These are phyloP conservation scores for Coelinius sp. DNA, from an alignment of 2,888 invertebrate genomes.

Conservation along the genomic window DNA sequence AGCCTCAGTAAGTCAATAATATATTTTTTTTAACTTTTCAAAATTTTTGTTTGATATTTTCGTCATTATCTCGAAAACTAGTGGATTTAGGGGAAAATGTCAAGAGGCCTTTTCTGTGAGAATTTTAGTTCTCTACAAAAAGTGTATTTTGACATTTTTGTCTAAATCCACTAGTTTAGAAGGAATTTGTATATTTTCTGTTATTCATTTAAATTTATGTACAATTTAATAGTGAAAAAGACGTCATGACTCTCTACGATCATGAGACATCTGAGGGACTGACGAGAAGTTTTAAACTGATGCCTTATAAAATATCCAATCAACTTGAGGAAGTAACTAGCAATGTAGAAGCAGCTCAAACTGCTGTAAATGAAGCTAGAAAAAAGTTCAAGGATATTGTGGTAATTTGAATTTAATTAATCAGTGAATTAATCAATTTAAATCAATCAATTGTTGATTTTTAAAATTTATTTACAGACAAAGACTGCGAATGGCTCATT, in stretches of 20 bases:
- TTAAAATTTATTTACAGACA: constrained; percentile 54
- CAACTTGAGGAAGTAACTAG: constrained; percentile 50
- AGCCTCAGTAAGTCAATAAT: constrained; percentile 45
- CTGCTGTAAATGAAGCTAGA: constrained; percentile 52
- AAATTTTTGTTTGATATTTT: too few species aligned
- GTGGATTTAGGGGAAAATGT: too few species aligned
- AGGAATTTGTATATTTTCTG: constrained; percentile 20
- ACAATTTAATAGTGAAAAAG: constrained; percentile 55
- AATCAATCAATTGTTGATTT: constrained; percentile 17
- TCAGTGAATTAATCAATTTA: background rate
- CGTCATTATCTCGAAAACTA: too few species aligned
- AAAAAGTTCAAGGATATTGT: constrained; percentile 61
- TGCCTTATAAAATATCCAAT: constrained; percentile 51
- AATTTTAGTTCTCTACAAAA: too few species aligned
- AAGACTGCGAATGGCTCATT: constrained; percentile 49
- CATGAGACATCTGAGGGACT: constrained; percentile 54
- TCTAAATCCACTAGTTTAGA: background rate
- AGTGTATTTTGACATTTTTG: too few species aligned
- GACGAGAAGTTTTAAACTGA: constrained; percentile 56
- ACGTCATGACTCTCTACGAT: constrained; percentile 50
- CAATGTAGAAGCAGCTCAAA: constrained; percentile 52
- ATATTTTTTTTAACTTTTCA: background rate
- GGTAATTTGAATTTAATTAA: constrained; percentile 51
- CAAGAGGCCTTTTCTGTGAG: too few species aligned
- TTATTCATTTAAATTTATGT: constrained; percentile 12